Percentiles rank a stretch among this genome's conserved stretches.
These are phyloP conservation scores for Cyanocitta stelleri DNA, from an alignment of 2,113 vertebrate genomes.

Conservation along the genomic window DNA sequence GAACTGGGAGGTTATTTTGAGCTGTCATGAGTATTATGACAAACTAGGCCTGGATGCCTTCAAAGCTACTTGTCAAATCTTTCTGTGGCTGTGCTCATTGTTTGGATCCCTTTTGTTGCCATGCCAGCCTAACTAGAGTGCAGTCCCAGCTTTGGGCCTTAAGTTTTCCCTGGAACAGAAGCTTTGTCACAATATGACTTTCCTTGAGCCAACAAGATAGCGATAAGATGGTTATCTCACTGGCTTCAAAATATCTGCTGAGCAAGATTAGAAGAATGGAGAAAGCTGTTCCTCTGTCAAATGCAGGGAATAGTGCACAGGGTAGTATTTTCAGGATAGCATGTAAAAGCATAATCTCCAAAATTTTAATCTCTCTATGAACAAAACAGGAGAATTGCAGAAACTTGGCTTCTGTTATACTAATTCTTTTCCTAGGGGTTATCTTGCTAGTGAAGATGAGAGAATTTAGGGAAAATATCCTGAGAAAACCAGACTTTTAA, in stretches of 20 bases:
- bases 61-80: not conserved
- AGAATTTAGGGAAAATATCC: not conserved
- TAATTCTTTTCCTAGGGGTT: not conserved
- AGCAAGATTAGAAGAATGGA: not conserved
- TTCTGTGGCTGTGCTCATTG: not conserved
- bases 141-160: not conserved
- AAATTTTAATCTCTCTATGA: not conserved
- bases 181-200: not conserved
- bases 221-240: not conserved
- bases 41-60: not conserved
- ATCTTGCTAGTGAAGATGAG: not conserved
- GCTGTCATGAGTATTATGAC: not conserved
- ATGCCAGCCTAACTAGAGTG: not conserved
- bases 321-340: not conserved
- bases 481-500: not conserved
- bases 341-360: not conserved
- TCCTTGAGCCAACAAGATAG: not conserved
- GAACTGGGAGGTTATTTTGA: not conserved
- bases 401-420: not conserved
- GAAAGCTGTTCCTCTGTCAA: not conserved
- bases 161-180: not conserved
- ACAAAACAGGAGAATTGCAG: not conserved
- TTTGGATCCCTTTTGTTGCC: not conserved
- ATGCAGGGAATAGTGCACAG: not conserved
- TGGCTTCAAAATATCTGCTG: not conserved